Evolutionary conservation across 2,797 vertebrate species (phyloP).

Genomic region (Aselliscus stoliczkanus): DNA sequence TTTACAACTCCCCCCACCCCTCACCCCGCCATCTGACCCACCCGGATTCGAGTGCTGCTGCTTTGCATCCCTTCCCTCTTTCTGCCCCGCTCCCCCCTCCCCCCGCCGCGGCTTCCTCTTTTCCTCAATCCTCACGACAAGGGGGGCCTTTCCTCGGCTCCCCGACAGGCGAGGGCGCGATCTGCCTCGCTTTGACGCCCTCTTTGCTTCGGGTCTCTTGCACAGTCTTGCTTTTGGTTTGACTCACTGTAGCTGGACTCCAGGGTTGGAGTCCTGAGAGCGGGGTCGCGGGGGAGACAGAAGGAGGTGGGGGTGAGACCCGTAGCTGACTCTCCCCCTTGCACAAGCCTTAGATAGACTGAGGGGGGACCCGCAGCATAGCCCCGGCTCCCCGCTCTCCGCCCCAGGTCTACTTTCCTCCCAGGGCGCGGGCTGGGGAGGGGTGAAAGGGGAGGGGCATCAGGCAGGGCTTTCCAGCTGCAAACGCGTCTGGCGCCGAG

Average conservation of each 20-base stretch:
- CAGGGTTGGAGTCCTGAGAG: conserved; percentile 58
- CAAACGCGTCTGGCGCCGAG: conserved; percentile 70
- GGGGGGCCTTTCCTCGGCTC: background rate
- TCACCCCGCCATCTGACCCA: background rate
- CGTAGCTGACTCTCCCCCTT: background rate
- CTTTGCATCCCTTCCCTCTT: background rate
- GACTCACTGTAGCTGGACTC: conserved; percentile 48
- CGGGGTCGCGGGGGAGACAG: conserved; percentile 61
- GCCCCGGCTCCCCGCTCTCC: background rate
- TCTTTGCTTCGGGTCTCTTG: background rate
- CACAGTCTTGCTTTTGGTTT: background rate
- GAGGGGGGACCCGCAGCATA: background rate
- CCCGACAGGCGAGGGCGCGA: background rate
- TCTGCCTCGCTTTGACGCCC: background rate
- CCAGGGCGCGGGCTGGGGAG: background rate
- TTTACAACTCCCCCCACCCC: background rate
- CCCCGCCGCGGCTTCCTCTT: background rate
- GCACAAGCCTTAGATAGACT: background rate
- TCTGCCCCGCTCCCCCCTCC: too few species aligned
- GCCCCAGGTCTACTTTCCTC: background rate
- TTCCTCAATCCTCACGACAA: background rate
- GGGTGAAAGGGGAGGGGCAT: conserved; percentile 55
- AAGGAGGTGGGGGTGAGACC: conserved; percentile 28
- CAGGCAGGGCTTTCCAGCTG: conserved; percentile 51
- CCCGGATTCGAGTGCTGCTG: background rate